These are phyloP conservation scores for Lemur catta DNA, from an alignment of 2,797 vertebrate species.

Conservation along the genomic window DNA sequence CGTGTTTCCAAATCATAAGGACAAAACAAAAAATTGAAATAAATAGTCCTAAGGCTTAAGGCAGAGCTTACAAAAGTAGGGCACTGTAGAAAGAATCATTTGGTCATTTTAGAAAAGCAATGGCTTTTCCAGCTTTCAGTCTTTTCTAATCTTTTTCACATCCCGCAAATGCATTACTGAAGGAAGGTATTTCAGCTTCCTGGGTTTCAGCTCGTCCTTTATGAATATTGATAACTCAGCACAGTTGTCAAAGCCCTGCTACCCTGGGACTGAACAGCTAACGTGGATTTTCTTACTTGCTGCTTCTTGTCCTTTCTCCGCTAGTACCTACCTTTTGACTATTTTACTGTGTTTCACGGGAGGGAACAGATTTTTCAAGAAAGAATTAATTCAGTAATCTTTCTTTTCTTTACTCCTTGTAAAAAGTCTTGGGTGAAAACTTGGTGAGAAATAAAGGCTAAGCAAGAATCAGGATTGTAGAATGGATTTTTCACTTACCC, in stretches of 20 bases:
- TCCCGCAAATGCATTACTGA: accelerated
- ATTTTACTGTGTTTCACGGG: not conserved
- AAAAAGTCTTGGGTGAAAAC: not conserved
- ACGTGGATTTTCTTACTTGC: not conserved
- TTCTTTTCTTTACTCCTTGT: not conserved
- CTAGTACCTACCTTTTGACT: not conserved
- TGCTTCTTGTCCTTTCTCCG: not conserved
- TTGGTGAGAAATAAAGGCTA: not conserved
- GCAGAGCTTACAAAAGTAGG: not conserved
- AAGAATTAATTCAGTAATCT: not conserved
- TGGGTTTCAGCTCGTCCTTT: not conserved
- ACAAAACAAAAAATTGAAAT: constrained; percentile 29
- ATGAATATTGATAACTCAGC: not conserved
- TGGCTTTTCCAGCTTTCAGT: not conserved
- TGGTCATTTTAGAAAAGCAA: not conserved
- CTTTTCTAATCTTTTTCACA: not conserved
- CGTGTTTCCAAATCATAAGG: not conserved
- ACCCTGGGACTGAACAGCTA: accelerated
- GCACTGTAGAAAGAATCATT: not conserved
- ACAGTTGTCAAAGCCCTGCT: accelerated
- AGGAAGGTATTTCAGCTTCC: not conserved
- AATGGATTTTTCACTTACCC: not conserved
- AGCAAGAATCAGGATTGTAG: not conserved
- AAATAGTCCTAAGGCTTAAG: not conserved
- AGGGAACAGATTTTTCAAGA: not conserved